A percentile compares a stretch with the other conserved stretches of the same genome.
These are phyloP conservation scores for Kradibia gibbosae DNA, from an alignment of 1,140 invertebrate species.

Conservation along the genomic window DNA sequence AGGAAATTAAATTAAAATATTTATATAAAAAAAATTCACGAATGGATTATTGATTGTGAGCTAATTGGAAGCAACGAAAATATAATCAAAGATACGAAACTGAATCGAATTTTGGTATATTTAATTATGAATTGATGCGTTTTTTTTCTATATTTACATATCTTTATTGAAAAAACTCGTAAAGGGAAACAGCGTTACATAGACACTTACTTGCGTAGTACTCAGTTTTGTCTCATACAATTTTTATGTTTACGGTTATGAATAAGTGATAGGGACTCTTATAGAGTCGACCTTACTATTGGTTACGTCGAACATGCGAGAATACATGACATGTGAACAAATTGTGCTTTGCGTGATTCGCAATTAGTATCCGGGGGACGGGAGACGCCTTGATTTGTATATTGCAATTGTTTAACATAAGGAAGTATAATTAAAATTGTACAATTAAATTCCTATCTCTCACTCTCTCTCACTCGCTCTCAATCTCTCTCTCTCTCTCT, in stretches of 20 bases:
- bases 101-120: not conserved
- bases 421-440: not conserved
- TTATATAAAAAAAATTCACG: too few species aligned
- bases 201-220: conserved; percentile 65
- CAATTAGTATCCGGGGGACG: conserved; percentile 25
- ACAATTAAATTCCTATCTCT: too few species aligned
- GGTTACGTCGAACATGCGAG: conserved; percentile 47
- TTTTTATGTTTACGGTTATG: conserved; percentile 50
- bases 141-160: conserved; percentile 56
- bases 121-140: conserved; percentile 29
- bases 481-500: too few species aligned
- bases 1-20: too few species aligned
- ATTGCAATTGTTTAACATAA: not conserved
- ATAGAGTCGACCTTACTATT: conserved; percentile 49
- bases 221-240: conserved; percentile 47
- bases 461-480: too few species aligned
- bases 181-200: conserved; percentile 63
- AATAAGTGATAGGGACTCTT: conserved; percentile 43
- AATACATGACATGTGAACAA: conserved; percentile 44
- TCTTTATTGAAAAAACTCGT: conserved; percentile 63
- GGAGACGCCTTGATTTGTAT: conserved; percentile 25
- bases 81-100: not conserved
- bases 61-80: not conserved
- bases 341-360: conserved; percentile 40
- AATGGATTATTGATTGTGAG: not conserved